Base-by-base conservation (phyloP, 2,113 vertebrate species). In the Acrocephalus arundinaceus region DNA sequence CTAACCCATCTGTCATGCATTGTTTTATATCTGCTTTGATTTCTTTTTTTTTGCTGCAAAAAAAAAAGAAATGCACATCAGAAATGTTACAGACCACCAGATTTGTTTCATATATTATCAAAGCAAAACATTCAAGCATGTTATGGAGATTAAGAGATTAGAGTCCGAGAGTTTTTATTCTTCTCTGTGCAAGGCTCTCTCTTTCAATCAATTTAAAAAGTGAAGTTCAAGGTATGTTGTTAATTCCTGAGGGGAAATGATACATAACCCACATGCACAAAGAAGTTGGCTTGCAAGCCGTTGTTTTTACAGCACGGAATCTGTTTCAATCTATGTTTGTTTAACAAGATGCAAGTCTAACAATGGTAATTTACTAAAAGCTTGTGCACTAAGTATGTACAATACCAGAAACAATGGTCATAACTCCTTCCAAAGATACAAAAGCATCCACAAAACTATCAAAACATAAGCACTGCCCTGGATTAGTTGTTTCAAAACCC, bases 351-450 rank as follows among this genome's bases (percentile, higher is more conserved):
- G 90, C 23, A 28, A 95, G 88, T 77, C 83, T 90, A 94, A 97
- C 94, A 96, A 93, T 94, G 89, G 83, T 78, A 90, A 96, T 94
- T 94, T 96, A 96, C 86, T 94, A 95, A 96, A 96, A 96, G 92
- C 80, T 93, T 90, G 90, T 78, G 79, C 94, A 72, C 58, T 79
- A 90, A 93, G 65, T 87, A 67, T 62, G 77, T 61, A 94, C 80
- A 82, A 94, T 96, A 82, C 54, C 80, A 96, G 86, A 96, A 97
- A 94, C 85, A 93, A 95, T 93, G 62, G 61, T 79, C 76, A 61
- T 93, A 96, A 92, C 88, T 87, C 52, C 54, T 87, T 93, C 90
- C 90, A 95, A 96, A 96, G 82, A 89, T 61, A 96, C 66, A 90
- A 90, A 92, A 87, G 70, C 65, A 81, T 72, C 72, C 92, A 87